Conservation (phyloP, 1,140 invertebrate species). For the Saccostrea echinata region DNA sequence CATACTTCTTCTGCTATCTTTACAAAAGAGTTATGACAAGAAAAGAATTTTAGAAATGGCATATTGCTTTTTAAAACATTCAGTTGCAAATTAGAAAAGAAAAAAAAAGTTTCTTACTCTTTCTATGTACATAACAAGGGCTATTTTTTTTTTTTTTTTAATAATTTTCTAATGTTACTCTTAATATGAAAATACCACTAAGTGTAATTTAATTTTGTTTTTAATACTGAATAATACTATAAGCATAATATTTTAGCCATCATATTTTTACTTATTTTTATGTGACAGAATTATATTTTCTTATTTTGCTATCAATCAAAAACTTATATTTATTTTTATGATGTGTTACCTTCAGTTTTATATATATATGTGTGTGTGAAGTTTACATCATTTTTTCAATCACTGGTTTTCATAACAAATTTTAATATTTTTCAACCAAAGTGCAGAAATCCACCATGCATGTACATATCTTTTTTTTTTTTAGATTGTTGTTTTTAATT, state of each 20-base stretch:
- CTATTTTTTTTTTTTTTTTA: too few species aligned
- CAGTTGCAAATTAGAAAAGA: too few species aligned
- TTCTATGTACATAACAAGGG: too few species aligned
- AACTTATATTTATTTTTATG: neutral
- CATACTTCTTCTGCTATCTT: too few species aligned
- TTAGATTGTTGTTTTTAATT: neutral
- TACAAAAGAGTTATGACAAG: too few species aligned
- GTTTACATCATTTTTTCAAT: neutral
- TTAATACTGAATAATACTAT: neutral
- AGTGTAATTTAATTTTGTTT: too few species aligned
- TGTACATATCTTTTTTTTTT: neutral
- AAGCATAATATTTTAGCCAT: constrained; percentile 14
- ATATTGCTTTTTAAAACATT: too few species aligned
- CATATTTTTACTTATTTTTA: neutral
- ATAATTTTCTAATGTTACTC: too few species aligned
- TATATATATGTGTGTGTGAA: neutral
- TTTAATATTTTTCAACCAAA: neutral
- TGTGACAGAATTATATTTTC: neutral
- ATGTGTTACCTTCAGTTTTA: neutral
- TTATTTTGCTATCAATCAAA: constrained; percentile 30
- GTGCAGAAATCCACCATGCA: neutral
- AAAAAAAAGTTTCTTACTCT: too few species aligned
- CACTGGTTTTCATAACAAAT: too few species aligned
- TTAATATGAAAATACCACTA: too few species aligned
- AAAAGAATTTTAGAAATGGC: too few species aligned